Percentiles rank a stretch among this genome's conserved stretches.
Evolutionary conservation across 2,113 vertebrate genomes (phyloP).

Genomic region (Candoia aspera): DNA sequence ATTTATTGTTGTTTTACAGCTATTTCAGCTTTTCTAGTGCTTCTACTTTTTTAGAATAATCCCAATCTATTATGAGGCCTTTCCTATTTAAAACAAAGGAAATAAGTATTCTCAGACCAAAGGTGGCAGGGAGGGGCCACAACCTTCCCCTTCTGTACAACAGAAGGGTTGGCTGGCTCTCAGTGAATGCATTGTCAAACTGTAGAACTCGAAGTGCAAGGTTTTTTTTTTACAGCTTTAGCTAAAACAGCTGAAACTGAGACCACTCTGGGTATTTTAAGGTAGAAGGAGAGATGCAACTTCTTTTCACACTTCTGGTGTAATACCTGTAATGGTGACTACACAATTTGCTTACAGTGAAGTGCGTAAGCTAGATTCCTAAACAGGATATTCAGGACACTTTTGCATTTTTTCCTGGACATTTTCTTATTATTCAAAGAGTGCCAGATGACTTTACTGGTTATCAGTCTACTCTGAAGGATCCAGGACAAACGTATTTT

Average conservation of each 20-base stretch:
- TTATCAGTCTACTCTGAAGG: not conserved
- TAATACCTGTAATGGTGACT: not conserved
- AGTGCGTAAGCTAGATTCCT: not conserved
- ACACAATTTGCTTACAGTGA: not conserved
- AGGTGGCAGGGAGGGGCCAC: not conserved
- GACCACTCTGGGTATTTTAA: not conserved
- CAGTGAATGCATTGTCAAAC: not conserved
- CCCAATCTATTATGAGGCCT: not conserved
- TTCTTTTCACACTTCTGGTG: not conserved
- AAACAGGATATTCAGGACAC: not conserved
- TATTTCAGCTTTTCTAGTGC: not conserved
- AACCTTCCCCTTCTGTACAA: not conserved
- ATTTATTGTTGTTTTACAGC: not conserved
- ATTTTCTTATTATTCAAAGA: not conserved
- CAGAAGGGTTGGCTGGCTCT: not conserved
- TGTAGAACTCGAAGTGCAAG: not conserved
- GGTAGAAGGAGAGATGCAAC: not conserved
- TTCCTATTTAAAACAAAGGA: slow-evolving; percentile 5
- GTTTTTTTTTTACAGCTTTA: not conserved
- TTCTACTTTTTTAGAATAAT: slow-evolving; percentile 1
- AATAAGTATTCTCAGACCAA: not conserved
- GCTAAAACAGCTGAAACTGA: not conserved
- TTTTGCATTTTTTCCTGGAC: not conserved
- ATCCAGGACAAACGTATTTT: not conserved
- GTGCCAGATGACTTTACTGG: not conserved